phyloP scores from a whole-genome alignment of 2,888 invertebrate genomes.

The Ferdinandea cuprea region DNA sequence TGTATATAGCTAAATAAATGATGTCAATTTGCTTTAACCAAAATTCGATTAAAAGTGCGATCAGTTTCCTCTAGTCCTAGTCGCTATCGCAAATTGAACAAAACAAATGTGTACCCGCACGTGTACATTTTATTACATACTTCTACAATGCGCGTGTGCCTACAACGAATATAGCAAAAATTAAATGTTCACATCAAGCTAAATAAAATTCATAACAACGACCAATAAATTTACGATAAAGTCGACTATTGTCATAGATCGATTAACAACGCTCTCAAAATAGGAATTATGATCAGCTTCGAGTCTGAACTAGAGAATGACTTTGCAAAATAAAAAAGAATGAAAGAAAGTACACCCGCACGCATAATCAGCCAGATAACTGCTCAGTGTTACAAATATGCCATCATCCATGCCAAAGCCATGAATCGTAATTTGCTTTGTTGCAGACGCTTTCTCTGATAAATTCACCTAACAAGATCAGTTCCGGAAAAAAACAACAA shows the following conservation, averaged over 20 bases:
- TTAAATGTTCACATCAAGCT: background rate
- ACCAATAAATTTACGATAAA: background rate
- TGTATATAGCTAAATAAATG: too few relatives aligned
- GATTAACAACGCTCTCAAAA: too few relatives aligned
- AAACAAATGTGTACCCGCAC: too few relatives aligned
- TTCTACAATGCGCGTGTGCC: too few relatives aligned
- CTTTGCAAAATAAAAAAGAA: background rate
- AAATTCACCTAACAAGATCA: slow-evolving; percentile 21
- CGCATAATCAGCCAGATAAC: slow-evolving; percentile 3
- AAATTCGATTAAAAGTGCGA: too few relatives aligned
- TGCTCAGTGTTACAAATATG: slow-evolving; percentile 23
- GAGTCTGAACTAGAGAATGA: slow-evolving; percentile 4
- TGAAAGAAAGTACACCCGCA: slow-evolving; percentile 1
- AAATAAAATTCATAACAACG: slow-evolving; percentile 13
- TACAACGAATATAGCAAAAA: too few relatives aligned
- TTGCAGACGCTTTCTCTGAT: slow-evolving; percentile 48
- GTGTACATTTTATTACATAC: too few relatives aligned
- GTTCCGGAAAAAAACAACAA: slow-evolving; percentile 21
- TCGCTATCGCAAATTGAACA: too few relatives aligned
- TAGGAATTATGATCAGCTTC: too few relatives aligned
- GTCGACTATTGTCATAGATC: too few relatives aligned
- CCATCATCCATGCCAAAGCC: slow-evolving; percentile 44
- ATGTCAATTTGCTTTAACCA: too few relatives aligned
- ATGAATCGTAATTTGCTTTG: slow-evolving; percentile 17
- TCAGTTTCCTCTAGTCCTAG: too few relatives aligned